Evolutionary conservation across 2,888 invertebrate genomes (phyloP).

Genomic region (Gortyna flavago): DNA sequence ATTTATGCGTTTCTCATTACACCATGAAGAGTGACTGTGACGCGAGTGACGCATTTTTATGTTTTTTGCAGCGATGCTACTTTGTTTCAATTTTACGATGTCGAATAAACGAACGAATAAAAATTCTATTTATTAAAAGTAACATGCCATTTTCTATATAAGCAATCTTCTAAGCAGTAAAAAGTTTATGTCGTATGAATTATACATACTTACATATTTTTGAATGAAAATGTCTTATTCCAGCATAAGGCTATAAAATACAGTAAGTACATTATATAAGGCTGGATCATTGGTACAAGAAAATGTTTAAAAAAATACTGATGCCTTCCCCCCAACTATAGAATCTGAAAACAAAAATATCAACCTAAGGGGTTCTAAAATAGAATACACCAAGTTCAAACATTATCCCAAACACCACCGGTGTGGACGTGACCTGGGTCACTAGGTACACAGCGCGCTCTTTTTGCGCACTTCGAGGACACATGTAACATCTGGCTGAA

Average conservation of each 20-base stretch:
- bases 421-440: conserved; percentile 63
- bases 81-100: conserved; percentile 51
- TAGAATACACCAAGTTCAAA: conserved; percentile 48
- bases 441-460: conserved; percentile 46
- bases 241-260: conserved; percentile 24
- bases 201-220: conserved; percentile 52
- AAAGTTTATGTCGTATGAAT: conserved; percentile 52
- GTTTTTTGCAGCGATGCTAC: conserved; percentile 13
- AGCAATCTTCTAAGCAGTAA: conserved; percentile 48
- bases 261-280: background rate
- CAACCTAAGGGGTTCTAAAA: conserved; percentile 35
- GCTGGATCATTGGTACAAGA: background rate
- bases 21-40: conserved; percentile 23
- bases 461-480: conserved; percentile 42
- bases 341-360: conserved; percentile 29
- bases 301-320: background rate
- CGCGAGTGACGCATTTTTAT: conserved; percentile 19
- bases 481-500: conserved; percentile 62
- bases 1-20: conserved; percentile 26
- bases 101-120: conserved; percentile 47
- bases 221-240: conserved; percentile 41
- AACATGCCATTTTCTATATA: conserved; percentile 52
- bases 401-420: conserved; percentile 57
- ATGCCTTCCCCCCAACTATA: background rate
- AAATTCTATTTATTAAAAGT: conserved; percentile 46